Conservation (phyloP, 2,797 vertebrate genomes). For the Artibeus jamaicensis region DNA sequence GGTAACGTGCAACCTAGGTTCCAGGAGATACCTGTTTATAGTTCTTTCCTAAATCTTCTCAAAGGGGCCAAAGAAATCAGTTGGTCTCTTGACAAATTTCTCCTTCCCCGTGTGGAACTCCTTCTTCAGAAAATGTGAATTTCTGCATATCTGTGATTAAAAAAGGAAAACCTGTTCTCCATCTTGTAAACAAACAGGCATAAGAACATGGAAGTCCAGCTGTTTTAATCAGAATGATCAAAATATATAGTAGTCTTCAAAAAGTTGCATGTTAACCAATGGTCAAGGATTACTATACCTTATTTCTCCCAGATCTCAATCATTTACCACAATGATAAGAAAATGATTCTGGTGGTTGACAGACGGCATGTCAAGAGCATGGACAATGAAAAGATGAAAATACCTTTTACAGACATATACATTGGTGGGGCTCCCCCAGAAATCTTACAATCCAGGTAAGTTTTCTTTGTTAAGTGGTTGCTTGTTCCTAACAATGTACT, state of each 20-base stretch:
- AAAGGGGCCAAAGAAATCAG: background rate
- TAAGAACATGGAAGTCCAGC: background rate
- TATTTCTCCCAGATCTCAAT: slow-evolving; percentile 90
- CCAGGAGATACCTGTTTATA: background rate
- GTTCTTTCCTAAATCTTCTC: background rate
- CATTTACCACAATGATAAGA: slow-evolving; percentile 98
- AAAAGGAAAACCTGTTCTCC: background rate
- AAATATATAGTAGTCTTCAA: background rate
- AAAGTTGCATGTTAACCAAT: background rate
- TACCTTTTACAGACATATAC: slow-evolving; percentile 95
- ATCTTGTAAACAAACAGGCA: background rate
- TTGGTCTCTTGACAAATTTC: background rate
- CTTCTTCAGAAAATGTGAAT: background rate
- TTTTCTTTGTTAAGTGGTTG: background rate
- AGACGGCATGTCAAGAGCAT: slow-evolving; percentile 93
- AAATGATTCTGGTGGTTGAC: slow-evolving; percentile 96
- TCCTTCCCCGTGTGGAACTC: background rate
- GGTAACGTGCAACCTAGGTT: background rate
- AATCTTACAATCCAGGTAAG: slow-evolving; percentile 89
- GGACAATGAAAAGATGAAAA: slow-evolving; percentile 92
- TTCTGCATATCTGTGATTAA: background rate
- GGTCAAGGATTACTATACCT: background rate
- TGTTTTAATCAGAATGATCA: background rate
- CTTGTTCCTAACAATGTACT: background rate
- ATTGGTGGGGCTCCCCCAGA: slow-evolving; percentile 93